These are phyloP conservation scores for Cheiracanthium punctorium DNA, from an alignment of 2,888 invertebrate species.

Conservation along the genomic window DNA sequence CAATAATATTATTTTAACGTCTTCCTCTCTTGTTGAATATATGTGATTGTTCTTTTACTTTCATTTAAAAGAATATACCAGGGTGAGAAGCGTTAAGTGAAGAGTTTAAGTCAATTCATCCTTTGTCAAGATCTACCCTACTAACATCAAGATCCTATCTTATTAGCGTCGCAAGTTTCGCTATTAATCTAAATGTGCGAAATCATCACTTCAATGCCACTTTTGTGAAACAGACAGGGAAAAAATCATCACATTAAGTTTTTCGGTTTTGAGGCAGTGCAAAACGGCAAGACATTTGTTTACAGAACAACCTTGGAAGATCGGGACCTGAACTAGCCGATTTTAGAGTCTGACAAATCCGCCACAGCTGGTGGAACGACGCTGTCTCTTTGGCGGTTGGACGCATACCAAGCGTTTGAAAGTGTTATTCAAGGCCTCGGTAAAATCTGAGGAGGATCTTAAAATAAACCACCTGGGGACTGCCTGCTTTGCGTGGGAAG, in stretches of 20 bases:
- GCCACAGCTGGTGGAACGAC: constrained; percentile 39
- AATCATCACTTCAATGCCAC: not conserved
- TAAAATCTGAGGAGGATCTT: constrained; percentile 22
- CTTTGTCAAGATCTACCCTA: not conserved
- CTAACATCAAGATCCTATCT: not conserved
- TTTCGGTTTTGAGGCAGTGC: not conserved
- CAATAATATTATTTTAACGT: too few species aligned
- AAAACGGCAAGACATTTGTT: constrained; percentile 1
- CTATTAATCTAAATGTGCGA: not conserved
- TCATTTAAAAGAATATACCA: too few species aligned
- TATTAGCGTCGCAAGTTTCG: not conserved
- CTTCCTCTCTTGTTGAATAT: too few species aligned
- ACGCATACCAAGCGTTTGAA: constrained; percentile 13
- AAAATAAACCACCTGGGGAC: constrained; percentile 26
- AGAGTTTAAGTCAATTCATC: not conserved
- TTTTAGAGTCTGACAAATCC: constrained; percentile 50
- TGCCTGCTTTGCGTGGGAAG: constrained; percentile 25
- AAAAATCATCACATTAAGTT: not conserved
- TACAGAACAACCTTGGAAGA: constrained; percentile 26
- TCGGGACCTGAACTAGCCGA: constrained; percentile 16
- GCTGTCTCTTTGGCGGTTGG: constrained; percentile 44
- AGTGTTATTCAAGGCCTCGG: constrained; percentile 27
- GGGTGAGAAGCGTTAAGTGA: not conserved
- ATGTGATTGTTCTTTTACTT: too few species aligned
- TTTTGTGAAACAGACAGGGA: not conserved